A percentile compares a stretch with the other conserved stretches of the same genome.
These are phyloP conservation scores for Agapornis canus DNA, from an alignment of 2,797 vertebrate genomes.

Conservation along the genomic window DNA sequence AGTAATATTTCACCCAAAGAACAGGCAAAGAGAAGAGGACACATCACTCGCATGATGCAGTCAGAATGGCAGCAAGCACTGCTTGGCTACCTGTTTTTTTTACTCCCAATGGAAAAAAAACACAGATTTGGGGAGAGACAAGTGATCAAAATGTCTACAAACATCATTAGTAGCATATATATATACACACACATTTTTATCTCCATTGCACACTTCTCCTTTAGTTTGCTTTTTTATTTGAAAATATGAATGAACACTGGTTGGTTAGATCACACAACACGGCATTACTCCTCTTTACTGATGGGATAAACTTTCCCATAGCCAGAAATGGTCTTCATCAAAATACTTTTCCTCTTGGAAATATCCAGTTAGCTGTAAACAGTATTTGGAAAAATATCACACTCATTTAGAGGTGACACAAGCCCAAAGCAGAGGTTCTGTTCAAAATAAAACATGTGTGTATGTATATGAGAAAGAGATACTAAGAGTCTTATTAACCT, in stretches of 20 bases:
- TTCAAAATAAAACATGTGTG: neutral
- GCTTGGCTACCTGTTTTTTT: neutral
- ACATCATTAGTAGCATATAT: neutral
- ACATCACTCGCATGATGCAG: neutral
- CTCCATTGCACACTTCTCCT: neutral
- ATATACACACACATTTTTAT: neutral
- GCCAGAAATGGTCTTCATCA: neutral
- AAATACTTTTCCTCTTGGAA: neutral
- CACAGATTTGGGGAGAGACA: neutral
- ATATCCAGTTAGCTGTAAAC: neutral
- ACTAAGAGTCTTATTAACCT: neutral
- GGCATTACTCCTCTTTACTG: neutral
- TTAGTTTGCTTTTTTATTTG: neutral
- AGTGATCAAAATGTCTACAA: neutral
- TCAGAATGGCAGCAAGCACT: neutral
- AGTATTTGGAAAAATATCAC: neutral
- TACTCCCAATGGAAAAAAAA: neutral
- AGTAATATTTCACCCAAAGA: neutral
- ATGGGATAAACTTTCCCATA: neutral
- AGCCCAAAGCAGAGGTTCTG: neutral
- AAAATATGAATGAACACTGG: neutral
- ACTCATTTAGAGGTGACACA: neutral
- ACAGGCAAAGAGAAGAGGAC: neutral
- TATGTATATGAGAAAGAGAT: neutral
- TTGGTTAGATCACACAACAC: neutral